Base-by-base conservation (phyloP, 2,888 invertebrate genomes). In the Cylindroiulus punctatus region DNA sequence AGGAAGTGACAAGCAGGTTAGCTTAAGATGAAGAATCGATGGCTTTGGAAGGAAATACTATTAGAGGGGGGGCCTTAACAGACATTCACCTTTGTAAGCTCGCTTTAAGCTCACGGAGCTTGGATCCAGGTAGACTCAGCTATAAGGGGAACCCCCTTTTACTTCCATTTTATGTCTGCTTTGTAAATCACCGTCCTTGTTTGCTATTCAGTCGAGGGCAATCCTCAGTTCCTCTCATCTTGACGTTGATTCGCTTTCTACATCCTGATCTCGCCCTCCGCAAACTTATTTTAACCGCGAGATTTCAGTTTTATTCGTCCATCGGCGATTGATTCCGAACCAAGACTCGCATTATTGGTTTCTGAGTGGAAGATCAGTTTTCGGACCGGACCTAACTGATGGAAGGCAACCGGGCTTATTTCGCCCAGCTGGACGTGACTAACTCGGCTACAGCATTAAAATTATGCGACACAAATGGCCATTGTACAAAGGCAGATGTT, bases 21-120 rank as follows among this genome's bases (percentile, higher is more conserved):
- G 83, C 83, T 83, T 42, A 83, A 83, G 26, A 83, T 44, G 83
- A 83, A 83, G 83, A 83, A 83, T 83, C 44, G 40, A 83, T 40
- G 83, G 44, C 83, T 83, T 76, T 76, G 76, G 76, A 76, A 76
- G 76, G 76, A 76, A 76, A 76, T 76, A 76, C 76, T 76, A 76
- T 76, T 30, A 76, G 76, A 76, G 76, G 76, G 76, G 76, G 76
- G 76, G 76, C 76, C 76, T 76, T 76, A 76, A 76, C 76, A 76
- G 76, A 76, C 76, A 76, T 76, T 76, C 76, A 76, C 76, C 76
- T 76, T 76, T 30, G 76, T 76, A 76, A 76, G 30, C 76, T 76
- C 14, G 76, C 76, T 76, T 30, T 76, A 76, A 76, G 76, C 76
- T 30, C 14, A 22, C 12, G 57, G 57, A 65, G 57, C 57, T 19